phyloP scores from a whole-genome alignment of 2,888 invertebrate species.

The Drosophila hamatofila region DNA sequence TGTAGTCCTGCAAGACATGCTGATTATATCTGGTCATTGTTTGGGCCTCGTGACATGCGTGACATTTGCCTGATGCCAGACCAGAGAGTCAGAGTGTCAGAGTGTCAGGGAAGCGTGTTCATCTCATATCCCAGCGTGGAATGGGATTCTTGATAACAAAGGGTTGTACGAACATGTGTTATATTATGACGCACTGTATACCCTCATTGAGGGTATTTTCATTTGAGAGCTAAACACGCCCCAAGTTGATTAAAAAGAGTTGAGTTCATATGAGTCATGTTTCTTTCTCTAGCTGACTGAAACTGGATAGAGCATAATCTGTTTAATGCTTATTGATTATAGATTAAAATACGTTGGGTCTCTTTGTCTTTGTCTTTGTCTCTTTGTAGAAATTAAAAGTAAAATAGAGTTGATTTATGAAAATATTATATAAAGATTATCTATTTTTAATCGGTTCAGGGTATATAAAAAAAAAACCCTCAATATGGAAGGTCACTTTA shows the following conservation, averaged over 20 bases:
- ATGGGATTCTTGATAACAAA: conserved; percentile 52
- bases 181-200: conserved; percentile 2
- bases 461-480: too few species aligned
- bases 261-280: not conserved
- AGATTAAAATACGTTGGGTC: too few species aligned
- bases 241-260: too few species aligned
- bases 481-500: too few species aligned
- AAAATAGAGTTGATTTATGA: not conserved
- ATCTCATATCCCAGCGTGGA: conserved; percentile 34
- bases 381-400: too few species aligned
- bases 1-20: conserved; percentile 38
- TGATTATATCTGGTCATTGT: conserved; percentile 72
- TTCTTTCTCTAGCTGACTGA: too few species aligned
- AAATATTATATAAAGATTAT: too few species aligned
- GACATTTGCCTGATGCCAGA: conserved; percentile 62
- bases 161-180: conserved; percentile 40
- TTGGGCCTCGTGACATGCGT: conserved; percentile 65
- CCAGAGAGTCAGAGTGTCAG: conserved; percentile 42
- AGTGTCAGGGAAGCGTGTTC: conserved; percentile 41
- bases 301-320: too few species aligned
- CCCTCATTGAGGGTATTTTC: not conserved
- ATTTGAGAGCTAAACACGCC: not conserved
- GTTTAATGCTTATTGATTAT: not conserved
- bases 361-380: too few species aligned
- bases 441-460: too few species aligned